Evolutionary conservation across 2,888 invertebrate species (phyloP), one percentile per base, ranked within the genome.

Genomic region (Acleris cristana): DNA sequence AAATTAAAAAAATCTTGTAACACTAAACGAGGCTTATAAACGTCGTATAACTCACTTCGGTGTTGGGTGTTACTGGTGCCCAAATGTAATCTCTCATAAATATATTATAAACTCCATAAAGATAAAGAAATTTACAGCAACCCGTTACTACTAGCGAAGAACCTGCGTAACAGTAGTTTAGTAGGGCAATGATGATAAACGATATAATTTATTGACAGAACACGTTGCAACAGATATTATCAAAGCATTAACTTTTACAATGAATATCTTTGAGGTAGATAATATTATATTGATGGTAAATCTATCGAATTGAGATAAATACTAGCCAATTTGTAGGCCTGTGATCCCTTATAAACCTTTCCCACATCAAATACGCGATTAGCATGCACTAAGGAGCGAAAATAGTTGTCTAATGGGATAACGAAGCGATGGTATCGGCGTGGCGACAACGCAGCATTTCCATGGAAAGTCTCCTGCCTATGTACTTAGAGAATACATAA

Each of bases 341-440:
- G 52, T 23, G 44, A 14, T 23, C 21, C 44, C 21, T 60, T 40
- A 48, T 51, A 64, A 55, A 55, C 63, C 58, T 76, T 77, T 77
- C 78, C 73, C 78, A 81, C 78, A 83, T 82, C 79, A 82, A 74
- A 73, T 83, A 84, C 84, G 44, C 70, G 83, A 85, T 86, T 85
- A 83, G 73, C 76, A 74, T 74, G 76, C 74, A 86, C 85, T 86
- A 85, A 84, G 84, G 79, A 77, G 83, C 79, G 79, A 84, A 82
- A 82, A 83, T 83, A 79, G 79, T 80, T 78, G 79, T 78, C 75
- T 72, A 73, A 72, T 71, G 74, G 79, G 85, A 84, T 87, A 84
- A 78, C 78, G 74, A 72, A 73, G 66, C 75, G 85, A 86, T 85
- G 80, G 70, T 72, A 81, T 83, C 79, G 72, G 69, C 71, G 73